phyloP scores from a whole-genome alignment of 2,797 vertebrate species.

The Halcyon smyrnensis region DNA sequence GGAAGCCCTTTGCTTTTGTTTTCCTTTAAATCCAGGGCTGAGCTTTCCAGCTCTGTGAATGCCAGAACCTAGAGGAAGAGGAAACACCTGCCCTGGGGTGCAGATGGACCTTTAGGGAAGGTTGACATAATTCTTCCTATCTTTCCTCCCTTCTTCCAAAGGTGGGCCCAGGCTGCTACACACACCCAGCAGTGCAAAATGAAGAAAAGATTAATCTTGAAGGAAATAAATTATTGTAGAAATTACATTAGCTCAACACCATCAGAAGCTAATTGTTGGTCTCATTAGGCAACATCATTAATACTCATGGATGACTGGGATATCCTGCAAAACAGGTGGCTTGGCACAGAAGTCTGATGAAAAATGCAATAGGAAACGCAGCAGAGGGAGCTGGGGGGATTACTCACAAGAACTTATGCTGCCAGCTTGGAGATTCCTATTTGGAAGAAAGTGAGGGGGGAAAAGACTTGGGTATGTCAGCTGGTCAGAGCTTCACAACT shows the following conservation, averaged over 20 bases:
- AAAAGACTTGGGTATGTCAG: neutral
- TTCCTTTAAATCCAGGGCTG: neutral
- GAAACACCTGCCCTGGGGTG: neutral
- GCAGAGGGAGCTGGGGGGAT: neutral
- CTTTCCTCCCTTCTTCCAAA: neutral
- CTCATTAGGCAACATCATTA: neutral
- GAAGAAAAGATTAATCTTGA: neutral
- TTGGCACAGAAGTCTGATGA: neutral
- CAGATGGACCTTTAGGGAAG: neutral
- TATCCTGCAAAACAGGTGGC: neutral
- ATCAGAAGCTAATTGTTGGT: neutral
- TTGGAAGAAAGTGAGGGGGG: neutral
- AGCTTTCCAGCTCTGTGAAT: neutral
- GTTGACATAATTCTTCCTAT: neutral
- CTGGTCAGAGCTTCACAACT: neutral
- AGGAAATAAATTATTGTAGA: neutral
- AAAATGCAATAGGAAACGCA: neutral
- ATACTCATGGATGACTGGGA: neutral
- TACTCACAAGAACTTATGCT: neutral
- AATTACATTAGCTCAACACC: neutral
- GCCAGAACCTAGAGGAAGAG: neutral
- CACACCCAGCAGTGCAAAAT: neutral
- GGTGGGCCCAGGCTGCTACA: neutral
- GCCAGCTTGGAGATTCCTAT: neutral
- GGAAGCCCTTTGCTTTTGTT: neutral